Evolutionary conservation across 2,113 vertebrate species (phyloP).

Genomic region (Lates calcarifer): DNA sequence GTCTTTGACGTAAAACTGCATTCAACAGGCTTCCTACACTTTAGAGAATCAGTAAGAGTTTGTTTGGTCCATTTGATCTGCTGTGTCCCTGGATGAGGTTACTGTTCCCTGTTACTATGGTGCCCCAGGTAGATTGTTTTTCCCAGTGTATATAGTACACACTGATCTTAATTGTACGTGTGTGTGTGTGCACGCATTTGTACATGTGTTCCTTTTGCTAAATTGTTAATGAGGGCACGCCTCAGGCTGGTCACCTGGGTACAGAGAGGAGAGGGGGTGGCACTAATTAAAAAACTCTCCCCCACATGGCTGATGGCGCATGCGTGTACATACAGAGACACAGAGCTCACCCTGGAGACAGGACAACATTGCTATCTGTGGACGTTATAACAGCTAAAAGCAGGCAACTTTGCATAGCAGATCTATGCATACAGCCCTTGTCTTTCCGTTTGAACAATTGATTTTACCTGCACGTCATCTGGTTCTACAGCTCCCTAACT

Average conservation of each 20-base stretch:
- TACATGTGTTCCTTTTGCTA: slow-evolving; percentile 61
- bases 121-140: slow-evolving; percentile 70
- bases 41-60: background rate
- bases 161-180: slow-evolving; percentile 48
- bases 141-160: slow-evolving; percentile 43
- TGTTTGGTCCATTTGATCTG: slow-evolving; percentile 28
- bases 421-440: background rate
- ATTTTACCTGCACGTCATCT: slow-evolving; percentile 1
- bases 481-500: background rate
- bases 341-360: slow-evolving; percentile 43
- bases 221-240: slow-evolving; percentile 77
- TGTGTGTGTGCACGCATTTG: slow-evolving; percentile 27
- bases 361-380: slow-evolving; percentile 6
- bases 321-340: slow-evolving; percentile 17
- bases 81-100: slow-evolving; percentile 42
- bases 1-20: background rate
- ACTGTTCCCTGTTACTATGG: slow-evolving; percentile 63
- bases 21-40: background rate
- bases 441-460: background rate
- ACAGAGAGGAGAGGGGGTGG: slow-evolving; percentile 43
- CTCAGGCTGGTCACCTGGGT: slow-evolving; percentile 72
- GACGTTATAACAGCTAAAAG: slow-evolving; percentile 18
- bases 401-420: slow-evolving; percentile 26
- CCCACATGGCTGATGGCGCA: slow-evolving; percentile 27
- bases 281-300: slow-evolving; percentile 64